Evolutionary conservation across 2,888 invertebrate species (phyloP), one percentile per base, ranked within the genome.

Genomic region (Xylocampa areola): DNA sequence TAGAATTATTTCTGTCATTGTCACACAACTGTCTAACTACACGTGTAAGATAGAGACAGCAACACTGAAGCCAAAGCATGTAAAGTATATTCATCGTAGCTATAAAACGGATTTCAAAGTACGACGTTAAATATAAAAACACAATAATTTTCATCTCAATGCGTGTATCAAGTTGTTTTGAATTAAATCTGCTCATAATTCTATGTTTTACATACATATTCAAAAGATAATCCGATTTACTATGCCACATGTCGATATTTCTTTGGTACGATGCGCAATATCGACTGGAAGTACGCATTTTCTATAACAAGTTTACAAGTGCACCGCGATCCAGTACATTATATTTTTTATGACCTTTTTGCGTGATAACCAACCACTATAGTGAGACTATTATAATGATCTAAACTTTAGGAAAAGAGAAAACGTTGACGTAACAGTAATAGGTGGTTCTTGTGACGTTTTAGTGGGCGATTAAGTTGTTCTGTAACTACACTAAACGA

Each of bases 201-300:
- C 29, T 33, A 57, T 43, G 5, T 30, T 40, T 6, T 19, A n/a
- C 7, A 30, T 32, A 49, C 19, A 40, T 14, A 59, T 37, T 29
- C 0, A 41, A 32, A 32, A 5, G 14, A 32, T 60, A 29, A 67
- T 50, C 14, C 23, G 4, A 33, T 45, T 41, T 41, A 55, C 33
- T 63, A 68, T 51, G 48, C 68, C 73, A 73, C 73, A 73, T 60
- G 73, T 23, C 47, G n/a, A 40, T 54, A 44, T 51, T 29, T 27
- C 44, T 49, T 33, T 14, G 23, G n/a, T 4, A 11, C 45, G 41
- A 55, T 51, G 60, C 73, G 75, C 35, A 73, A 45, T 72, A 58
- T 0, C 2, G 35, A 54, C 47, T 37, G 16, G 48, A 49, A 17
- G 25, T 43, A 17, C 10, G 21, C 11, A 17, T 45, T 29, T 48